Evolutionary conservation across 2,888 invertebrate species (phyloP).

Genomic region (Mythimna vitellina): DNA sequence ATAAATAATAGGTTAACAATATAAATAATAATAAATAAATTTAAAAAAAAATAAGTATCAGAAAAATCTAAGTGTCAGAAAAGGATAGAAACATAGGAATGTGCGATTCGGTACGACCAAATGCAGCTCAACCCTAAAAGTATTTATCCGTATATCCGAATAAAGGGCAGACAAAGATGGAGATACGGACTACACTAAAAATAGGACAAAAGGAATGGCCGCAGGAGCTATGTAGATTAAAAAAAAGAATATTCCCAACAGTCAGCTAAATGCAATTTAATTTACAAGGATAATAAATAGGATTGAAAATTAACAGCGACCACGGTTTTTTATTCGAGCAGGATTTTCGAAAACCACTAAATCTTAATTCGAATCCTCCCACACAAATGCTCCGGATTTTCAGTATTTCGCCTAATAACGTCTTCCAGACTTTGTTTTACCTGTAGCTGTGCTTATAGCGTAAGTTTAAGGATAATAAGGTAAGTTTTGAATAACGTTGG

Average conservation of each 20-base stretch:
- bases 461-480: conserved; percentile 28
- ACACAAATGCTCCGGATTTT: conserved; percentile 55
- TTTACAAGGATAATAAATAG: conserved; percentile 67
- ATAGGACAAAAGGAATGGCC: conserved; percentile 70
- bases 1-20: no score
- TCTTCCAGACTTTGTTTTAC: conserved; percentile 32
- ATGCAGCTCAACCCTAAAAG: conserved; percentile 42
- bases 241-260: conserved; percentile 62
- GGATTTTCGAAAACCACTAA: conserved; percentile 72
- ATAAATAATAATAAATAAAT: no score
- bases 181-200: conserved; percentile 64
- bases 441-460: conserved; percentile 12
- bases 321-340: conserved; percentile 70
- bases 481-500: conserved; percentile 11
- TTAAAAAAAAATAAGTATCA: no score
- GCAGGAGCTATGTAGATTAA: conserved; percentile 60
- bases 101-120: no score
- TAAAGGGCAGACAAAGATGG: conserved; percentile 70
- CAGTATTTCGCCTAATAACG: conserved; percentile 53
- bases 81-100: no score
- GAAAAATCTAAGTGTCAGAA: no score
- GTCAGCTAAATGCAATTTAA: conserved; percentile 69
- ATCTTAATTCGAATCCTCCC: conserved; percentile 72
- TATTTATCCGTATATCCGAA: conserved; percentile 66
- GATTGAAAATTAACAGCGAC: conserved; percentile 61